Conservation (phyloP, 1,140 invertebrate species). For the Trichogramma pretiosum region DNA sequence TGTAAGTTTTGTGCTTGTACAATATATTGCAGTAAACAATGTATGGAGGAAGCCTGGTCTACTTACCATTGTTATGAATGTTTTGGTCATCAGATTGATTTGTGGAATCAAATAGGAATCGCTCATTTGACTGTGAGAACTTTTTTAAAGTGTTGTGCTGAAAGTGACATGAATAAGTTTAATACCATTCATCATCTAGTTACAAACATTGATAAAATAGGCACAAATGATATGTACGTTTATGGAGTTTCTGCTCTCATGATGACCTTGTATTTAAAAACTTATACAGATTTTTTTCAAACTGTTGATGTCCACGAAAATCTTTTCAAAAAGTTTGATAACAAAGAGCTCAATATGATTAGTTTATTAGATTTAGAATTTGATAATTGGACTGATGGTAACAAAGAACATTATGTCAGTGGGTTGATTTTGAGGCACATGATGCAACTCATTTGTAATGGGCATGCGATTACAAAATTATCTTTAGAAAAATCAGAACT, state of each 20-base stretch:
- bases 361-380: slow-evolving; percentile 16
- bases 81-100: slow-evolving; percentile 49
- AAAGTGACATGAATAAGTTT: slow-evolving; percentile 31
- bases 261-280: slow-evolving; percentile 47
- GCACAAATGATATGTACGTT: slow-evolving; percentile 38
- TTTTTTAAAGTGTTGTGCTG: slow-evolving; percentile 43
- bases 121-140: slow-evolving; percentile 65
- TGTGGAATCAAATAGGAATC: slow-evolving; percentile 63
- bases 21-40: slow-evolving; percentile 58
- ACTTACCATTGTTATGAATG: slow-evolving; percentile 71
- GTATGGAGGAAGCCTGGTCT: slow-evolving; percentile 50
- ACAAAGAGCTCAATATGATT: slow-evolving; percentile 21
- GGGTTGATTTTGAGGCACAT: slow-evolving; percentile 60
- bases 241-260: slow-evolving; percentile 48
- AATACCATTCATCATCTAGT: slow-evolving; percentile 38
- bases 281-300: slow-evolving; percentile 48
- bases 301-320: slow-evolving; percentile 26
- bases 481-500: slow-evolving; percentile 22
- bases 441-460: slow-evolving; percentile 72
- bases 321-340: slow-evolving; percentile 30
- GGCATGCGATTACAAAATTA: slow-evolving; percentile 59
- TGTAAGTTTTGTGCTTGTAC: slow-evolving; percentile 56
- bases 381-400: slow-evolving; percentile 30
- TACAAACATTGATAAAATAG: slow-evolving; percentile 41
- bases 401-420: slow-evolving; percentile 48